phyloP scores from a whole-genome alignment of 2,888 invertebrate species.

The Tachystola acroxantha region DNA sequence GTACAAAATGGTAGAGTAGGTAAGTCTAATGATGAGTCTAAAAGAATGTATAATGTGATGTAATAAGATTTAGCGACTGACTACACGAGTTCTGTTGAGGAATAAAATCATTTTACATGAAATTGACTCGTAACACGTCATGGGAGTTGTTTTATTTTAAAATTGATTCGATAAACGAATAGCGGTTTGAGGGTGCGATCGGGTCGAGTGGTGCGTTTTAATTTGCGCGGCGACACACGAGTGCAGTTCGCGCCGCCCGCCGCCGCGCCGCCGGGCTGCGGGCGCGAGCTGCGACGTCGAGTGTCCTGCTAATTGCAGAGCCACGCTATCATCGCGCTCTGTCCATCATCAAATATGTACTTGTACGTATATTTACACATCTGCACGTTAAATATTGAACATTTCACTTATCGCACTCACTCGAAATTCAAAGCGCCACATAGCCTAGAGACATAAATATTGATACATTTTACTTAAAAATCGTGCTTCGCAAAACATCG shows the following conservation, averaged over 20 bases:
- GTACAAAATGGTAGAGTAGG: no score
- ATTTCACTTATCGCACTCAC: constrained; percentile 15
- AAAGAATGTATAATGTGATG: no score
- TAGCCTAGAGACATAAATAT: no score
- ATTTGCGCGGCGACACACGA: constrained; percentile 75
- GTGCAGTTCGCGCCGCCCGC: constrained; percentile 50
- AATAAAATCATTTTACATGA: no score
- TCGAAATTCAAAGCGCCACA: background rate
- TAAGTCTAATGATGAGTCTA: no score
- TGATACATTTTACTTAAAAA: no score
- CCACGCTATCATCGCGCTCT: constrained; percentile 33
- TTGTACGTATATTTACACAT: constrained; percentile 31
- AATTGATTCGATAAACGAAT: constrained; percentile 57
- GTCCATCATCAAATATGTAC: constrained; percentile 42
- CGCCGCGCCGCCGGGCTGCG: constrained; percentile 28
- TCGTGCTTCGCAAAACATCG: no score
- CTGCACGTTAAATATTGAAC: constrained; percentile 17
- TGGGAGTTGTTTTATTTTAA: constrained; percentile 23
- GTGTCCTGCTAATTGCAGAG: constrained; percentile 73
- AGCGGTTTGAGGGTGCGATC: constrained; percentile 58
- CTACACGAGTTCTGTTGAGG: no score
- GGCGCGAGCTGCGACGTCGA: constrained; percentile 44
- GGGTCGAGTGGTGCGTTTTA: constrained; percentile 71
- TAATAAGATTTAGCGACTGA: no score
- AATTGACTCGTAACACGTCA: no score